Evolutionary conservation across 2,888 invertebrate genomes (phyloP).

Genomic region (Coenonympha arcania): DNA sequence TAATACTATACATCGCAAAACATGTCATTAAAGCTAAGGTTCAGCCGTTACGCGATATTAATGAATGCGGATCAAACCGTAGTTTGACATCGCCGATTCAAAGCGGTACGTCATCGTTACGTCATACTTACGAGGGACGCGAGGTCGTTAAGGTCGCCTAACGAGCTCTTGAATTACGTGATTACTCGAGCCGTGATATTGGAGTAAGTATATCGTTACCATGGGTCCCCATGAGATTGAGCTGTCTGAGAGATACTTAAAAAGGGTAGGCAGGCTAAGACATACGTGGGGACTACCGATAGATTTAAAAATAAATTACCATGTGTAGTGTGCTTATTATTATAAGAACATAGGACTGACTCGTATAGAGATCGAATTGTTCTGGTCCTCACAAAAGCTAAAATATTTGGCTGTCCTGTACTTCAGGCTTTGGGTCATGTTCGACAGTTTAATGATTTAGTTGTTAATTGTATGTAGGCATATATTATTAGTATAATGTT

Average conservation of each 20-base stretch:
- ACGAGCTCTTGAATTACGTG: constrained; percentile 12
- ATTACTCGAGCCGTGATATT: constrained; percentile 10
- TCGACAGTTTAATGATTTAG: too few relatives aligned
- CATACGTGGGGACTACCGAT: too few relatives aligned
- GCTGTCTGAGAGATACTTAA: not conserved
- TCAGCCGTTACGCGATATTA: constrained; percentile 4
- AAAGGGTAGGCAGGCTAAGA: too few relatives aligned
- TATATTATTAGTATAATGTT: too few relatives aligned
- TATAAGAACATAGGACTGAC: too few relatives aligned
- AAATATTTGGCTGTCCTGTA: too few relatives aligned
- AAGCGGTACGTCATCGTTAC: constrained; percentile 11
- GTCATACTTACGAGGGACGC: constrained; percentile 8
- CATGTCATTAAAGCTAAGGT: constrained; percentile 6
- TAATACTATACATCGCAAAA: not conserved
- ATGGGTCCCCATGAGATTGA: not conserved
- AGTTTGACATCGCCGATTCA: constrained; percentile 5
- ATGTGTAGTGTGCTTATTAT: too few relatives aligned
- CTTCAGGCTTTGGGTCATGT: too few relatives aligned
- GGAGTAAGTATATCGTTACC: not conserved
- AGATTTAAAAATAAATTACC: too few relatives aligned
- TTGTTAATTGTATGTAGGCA: too few relatives aligned
- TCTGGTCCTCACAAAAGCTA: too few relatives aligned
- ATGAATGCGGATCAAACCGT: constrained; percentile 1
- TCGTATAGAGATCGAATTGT: too few relatives aligned
- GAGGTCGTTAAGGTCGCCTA: constrained; percentile 9